Conservation (phyloP, 2,888 invertebrate genomes). For the Orthosia incerta region DNA sequence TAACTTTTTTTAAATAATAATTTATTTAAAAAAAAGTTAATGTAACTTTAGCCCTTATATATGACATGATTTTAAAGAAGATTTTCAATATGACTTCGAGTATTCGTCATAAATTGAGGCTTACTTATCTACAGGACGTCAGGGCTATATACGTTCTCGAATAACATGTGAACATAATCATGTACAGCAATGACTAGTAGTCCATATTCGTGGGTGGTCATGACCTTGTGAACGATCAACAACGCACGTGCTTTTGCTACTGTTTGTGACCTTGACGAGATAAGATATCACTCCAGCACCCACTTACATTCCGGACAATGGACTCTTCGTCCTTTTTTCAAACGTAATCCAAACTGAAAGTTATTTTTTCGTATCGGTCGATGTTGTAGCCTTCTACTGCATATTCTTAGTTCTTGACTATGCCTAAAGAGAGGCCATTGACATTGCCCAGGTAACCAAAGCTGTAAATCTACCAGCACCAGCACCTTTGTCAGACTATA, state of each 20-base stretch:
- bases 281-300: slow-evolving; percentile 27
- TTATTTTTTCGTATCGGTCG: not conserved
- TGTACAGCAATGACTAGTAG: not conserved
- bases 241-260: slow-evolving; percentile 4
- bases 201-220: slow-evolving; percentile 19
- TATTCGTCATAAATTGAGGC: not conserved
- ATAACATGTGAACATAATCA: not conserved
- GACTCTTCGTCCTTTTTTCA: slow-evolving; percentile 2
- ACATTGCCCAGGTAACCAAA: not conserved
- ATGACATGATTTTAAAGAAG: not conserved
- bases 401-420: not conserved
- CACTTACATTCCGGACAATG: slow-evolving; percentile 4
- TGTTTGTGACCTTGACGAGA: slow-evolving; percentile 29
- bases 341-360: not conserved
- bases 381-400: too few relatives aligned
- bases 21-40: not conserved
- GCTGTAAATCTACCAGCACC: too few relatives aligned
- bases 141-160: not conserved
- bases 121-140: not conserved
- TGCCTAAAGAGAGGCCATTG: not conserved
- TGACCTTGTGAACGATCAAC: slow-evolving; percentile 14
- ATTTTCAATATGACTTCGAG: too few relatives aligned
- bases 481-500: too few relatives aligned
- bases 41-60: too few relatives aligned
- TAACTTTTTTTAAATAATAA: too few relatives aligned